Conservation (phyloP, 2,888 invertebrate genomes). For the Eretmocerus hayati region DNA sequence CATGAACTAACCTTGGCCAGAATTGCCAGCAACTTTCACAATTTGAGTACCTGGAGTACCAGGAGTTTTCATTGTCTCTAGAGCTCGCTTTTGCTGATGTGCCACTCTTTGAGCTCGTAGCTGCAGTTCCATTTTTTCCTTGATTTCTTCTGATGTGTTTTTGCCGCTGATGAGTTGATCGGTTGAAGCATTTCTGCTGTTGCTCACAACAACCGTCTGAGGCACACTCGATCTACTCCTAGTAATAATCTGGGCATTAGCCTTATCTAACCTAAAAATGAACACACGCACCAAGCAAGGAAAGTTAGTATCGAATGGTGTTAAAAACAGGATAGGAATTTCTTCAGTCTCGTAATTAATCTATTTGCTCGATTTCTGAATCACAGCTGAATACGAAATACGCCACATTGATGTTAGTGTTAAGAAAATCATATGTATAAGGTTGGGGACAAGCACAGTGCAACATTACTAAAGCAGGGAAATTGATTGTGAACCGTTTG, state of each 20-base stretch:
- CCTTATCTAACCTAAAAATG: constrained; percentile 58
- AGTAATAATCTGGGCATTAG: constrained; percentile 70
- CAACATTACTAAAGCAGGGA: too few relatives aligned
- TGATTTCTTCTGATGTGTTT: constrained; percentile 66
- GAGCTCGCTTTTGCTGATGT: constrained; percentile 78
- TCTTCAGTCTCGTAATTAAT: too few relatives aligned
- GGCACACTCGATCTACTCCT: constrained; percentile 68
- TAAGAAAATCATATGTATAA: too few relatives aligned
- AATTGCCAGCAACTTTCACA: constrained; percentile 51
- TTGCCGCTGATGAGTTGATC: constrained; percentile 50
- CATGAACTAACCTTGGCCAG: constrained; percentile 60
- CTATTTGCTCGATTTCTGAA: too few relatives aligned
- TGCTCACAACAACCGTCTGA: constrained; percentile 51
- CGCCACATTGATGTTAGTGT: too few relatives aligned
- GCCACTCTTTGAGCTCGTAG: constrained; percentile 80
- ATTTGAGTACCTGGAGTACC: constrained; percentile 47
- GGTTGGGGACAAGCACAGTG: too few relatives aligned
- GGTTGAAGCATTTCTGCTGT: constrained; percentile 31
- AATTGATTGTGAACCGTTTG: too few relatives aligned
- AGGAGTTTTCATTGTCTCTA: constrained; percentile 51
- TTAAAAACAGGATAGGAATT: constrained; percentile 31
- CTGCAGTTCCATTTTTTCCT: constrained; percentile 88
- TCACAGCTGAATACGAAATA: too few relatives aligned
- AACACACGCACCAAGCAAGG: constrained; percentile 40
- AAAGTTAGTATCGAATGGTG: constrained; percentile 41